Percentiles rank a stretch among this genome's conserved stretches.
These are phyloP conservation scores for Eumeta japonica DNA, from an alignment of 1,140 invertebrate genomes.

Conservation along the genomic window DNA sequence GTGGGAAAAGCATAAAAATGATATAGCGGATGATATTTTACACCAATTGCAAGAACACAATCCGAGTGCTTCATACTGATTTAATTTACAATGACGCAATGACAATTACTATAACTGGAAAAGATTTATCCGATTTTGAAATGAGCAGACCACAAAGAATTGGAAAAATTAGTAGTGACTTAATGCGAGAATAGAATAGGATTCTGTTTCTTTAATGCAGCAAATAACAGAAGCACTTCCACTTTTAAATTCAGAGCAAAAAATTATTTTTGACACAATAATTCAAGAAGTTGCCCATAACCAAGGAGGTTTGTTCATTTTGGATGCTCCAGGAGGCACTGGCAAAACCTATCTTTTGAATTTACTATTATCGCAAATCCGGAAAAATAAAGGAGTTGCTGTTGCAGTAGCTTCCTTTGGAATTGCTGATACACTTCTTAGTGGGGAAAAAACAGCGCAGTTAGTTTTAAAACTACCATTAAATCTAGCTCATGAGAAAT, in stretches of 20 bases:
- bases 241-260: conserved; percentile 17
- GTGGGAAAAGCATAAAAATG: conserved; percentile 21
- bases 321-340: too few species aligned
- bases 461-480: too few species aligned
- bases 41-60: conserved; percentile 18
- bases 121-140: conserved; percentile 20
- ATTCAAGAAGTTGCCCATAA: conserved; percentile 10
- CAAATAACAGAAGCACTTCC: conserved; percentile 15
- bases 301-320: conserved; percentile 16
- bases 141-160: conserved; percentile 18
- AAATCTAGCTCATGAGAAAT: too few species aligned
- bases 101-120: conserved; percentile 18
- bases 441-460: too few species aligned
- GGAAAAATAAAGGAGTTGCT: too few species aligned
- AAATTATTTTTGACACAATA: conserved; percentile 13
- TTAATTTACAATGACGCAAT: conserved; percentile 18
- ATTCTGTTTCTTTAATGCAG: conserved; percentile 13
- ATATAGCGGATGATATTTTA: conserved; percentile 23
- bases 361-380: conserved; percentile 28
- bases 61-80: conserved; percentile 18
- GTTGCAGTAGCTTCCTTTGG: too few species aligned
- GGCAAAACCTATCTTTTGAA: conserved; percentile 45
- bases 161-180: conserved; percentile 20
- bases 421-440: conserved; percentile 58
- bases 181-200: conserved; percentile 18